A percentile compares a stretch with the other conserved stretches of the same genome.
phyloP scores from a whole-genome alignment of 1,140 invertebrate species.

The Drosophila elegans region DNA sequence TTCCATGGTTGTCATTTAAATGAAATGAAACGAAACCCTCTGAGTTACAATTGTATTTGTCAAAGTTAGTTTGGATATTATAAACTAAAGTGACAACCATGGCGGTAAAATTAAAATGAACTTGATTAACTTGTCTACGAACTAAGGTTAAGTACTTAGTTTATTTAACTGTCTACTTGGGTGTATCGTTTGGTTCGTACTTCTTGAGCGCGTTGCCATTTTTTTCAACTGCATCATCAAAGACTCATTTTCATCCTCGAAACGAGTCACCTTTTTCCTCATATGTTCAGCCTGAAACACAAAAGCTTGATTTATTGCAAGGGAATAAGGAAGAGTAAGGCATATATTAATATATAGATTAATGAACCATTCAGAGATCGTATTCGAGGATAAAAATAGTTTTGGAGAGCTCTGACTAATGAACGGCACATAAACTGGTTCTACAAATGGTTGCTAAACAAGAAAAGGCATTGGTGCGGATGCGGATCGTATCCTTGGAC shows the following conservation, averaged over 20 bases:
- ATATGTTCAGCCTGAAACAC: conserved; percentile 90
- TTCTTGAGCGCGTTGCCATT: conserved; percentile 94
- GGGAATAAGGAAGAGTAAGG: conserved; percentile 22
- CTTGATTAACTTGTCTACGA: conserved; percentile 19
- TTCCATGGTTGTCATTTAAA: conserved; percentile 2
- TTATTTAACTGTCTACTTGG: conserved; percentile 19
- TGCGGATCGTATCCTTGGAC: not conserved
- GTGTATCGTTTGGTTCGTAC: conserved; percentile 86
- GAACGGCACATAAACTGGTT: conserved; percentile 19
- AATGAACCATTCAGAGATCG: conserved; percentile 36
- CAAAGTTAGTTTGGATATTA: not conserved
- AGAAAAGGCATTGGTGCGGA: conserved; percentile 11
- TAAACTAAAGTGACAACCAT: conserved; percentile 3
- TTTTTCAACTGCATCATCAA: conserved; percentile 96
- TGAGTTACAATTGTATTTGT: no score
- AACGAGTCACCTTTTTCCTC: conserved; percentile 93
- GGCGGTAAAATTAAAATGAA: conserved; percentile 15
- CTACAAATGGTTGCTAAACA: conserved; percentile 41
- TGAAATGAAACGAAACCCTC: not conserved
- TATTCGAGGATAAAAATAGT: conserved; percentile 77
- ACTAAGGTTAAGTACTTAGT: conserved; percentile 42
- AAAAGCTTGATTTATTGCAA: conserved; percentile 57
- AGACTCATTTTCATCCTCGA: conserved; percentile 97
- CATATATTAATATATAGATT: no score
- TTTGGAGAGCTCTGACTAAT: conserved; percentile 8